Evolutionary conservation across 2,888 invertebrate species (phyloP).

Genomic region (Uloborus plumipes): DNA sequence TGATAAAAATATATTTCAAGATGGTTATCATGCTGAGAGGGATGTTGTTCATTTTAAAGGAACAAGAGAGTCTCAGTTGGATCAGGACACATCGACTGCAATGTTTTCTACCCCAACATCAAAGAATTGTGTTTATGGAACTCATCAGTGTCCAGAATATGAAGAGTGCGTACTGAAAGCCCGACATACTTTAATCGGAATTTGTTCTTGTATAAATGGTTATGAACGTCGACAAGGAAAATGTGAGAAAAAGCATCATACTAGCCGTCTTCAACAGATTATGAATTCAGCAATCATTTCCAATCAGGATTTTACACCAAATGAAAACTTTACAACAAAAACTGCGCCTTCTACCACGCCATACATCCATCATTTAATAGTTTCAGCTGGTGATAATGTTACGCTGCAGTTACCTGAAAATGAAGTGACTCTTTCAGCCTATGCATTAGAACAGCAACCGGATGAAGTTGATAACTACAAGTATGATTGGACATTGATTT

Average conservation of each 20-base stretch:
- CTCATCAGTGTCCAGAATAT: constrained; percentile 77
- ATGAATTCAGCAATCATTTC: constrained; percentile 11
- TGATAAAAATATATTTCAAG: constrained; percentile 8
- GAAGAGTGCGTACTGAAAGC: constrained; percentile 79
- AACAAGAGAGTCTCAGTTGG: constrained; percentile 10
- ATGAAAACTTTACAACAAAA: constrained; percentile 31
- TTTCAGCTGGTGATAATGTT: constrained; percentile 74
- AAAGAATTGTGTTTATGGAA: constrained; percentile 76
- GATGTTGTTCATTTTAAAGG: constrained; percentile 38
- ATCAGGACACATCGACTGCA: constrained; percentile 4
- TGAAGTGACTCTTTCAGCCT: constrained; percentile 86
- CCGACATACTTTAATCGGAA: constrained; percentile 77
- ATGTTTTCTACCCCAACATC: constrained; percentile 5
- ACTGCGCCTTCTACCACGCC: constrained; percentile 43
- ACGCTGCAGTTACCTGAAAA: constrained; percentile 86
- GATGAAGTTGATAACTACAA: constrained; percentile 77
- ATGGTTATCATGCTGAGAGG: constrained; percentile 10
- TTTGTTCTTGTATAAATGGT: constrained; percentile 81
- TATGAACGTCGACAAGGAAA: constrained; percentile 74
- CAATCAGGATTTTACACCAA: not conserved
- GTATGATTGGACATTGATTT: constrained; percentile 89
- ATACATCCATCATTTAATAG: constrained; percentile 69
- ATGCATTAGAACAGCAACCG: constrained; percentile 80
- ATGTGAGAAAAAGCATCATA: constrained; percentile 63
- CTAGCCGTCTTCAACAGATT: constrained; percentile 3